These are phyloP conservation scores for Intellagama lesueurii DNA, from an alignment of 2,797 vertebrate genomes.

Conservation along the genomic window DNA sequence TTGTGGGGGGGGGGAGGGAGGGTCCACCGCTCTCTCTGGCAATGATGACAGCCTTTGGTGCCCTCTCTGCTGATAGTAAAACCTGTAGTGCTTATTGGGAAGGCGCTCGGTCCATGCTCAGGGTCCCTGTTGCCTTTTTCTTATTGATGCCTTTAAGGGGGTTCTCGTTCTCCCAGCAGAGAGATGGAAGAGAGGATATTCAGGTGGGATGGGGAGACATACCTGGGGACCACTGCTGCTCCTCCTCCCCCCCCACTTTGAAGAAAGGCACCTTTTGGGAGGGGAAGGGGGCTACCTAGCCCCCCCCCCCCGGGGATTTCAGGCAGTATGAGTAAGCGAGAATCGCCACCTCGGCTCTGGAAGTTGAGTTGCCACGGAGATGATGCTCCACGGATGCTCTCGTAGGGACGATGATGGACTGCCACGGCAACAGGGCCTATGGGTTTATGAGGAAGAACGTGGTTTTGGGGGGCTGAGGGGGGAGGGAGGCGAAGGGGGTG, in stretches of 20 bases:
- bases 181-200: neutral
- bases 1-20: too few species aligned
- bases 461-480: neutral
- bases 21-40: too few species aligned
- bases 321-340: conserved; percentile 17
- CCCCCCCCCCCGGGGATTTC: neutral
- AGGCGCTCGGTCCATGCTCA: neutral
- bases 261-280: neutral
- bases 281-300: neutral
- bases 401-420: neutral
- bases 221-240: neutral
- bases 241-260: neutral
- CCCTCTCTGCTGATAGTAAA: too few species aligned
- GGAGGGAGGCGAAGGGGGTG: too few species aligned
- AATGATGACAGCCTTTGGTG: too few species aligned
- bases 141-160: neutral
- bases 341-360: neutral
- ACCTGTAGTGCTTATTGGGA: too few species aligned
- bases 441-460: neutral
- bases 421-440: conserved; percentile 7
- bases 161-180: neutral
- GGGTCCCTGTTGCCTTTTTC: neutral
- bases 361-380: conserved; percentile 35
- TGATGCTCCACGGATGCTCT: neutral
- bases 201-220: neutral